phyloP scores from a whole-genome alignment of 2,797 vertebrate species.

The Esox lucius region DNA sequence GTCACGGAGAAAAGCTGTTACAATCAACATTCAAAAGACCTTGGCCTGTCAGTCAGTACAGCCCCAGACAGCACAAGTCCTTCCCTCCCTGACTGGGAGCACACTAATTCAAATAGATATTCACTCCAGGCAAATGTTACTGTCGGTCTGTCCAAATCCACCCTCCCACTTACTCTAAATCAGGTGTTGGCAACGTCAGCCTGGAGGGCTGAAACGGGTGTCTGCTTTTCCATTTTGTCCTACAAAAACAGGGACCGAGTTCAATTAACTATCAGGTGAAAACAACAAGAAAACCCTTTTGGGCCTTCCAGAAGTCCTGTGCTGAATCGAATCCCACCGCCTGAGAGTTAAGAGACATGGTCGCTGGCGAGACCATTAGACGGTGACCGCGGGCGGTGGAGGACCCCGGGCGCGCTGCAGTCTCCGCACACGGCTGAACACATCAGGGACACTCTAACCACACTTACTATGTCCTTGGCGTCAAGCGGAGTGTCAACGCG shows the following conservation, averaged over 20 bases:
- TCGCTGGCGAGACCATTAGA: slow-evolving; percentile 51
- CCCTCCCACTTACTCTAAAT: slow-evolving; percentile 11
- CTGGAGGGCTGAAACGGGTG: too few species aligned
- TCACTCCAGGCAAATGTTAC: slow-evolving; percentile 15
- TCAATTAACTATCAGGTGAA: too few species aligned
- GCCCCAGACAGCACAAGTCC: neutral
- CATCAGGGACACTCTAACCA: neutral
- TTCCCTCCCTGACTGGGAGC: neutral
- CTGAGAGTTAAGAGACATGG: slow-evolving; percentile 2
- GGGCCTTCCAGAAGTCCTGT: too few species aligned
- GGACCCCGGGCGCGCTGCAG: slow-evolving; percentile 7
- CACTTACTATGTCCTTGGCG: neutral
- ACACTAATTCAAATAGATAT: neutral
- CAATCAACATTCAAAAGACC: too few species aligned
- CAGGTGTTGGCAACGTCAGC: too few species aligned
- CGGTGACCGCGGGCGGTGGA: slow-evolving; percentile 38
- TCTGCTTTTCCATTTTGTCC: too few species aligned
- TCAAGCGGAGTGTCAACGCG: neutral
- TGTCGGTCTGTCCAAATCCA: slow-evolving; percentile 22
- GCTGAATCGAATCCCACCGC: neutral
- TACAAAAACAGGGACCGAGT: too few species aligned
- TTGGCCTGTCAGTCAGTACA: too few species aligned
- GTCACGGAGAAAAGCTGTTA: too few species aligned
- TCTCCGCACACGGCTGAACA: neutral
- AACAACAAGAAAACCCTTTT: too few species aligned